Base-by-base conservation (phyloP, 2,113 vertebrate genomes). In the Microcebus jonahi region DNA sequence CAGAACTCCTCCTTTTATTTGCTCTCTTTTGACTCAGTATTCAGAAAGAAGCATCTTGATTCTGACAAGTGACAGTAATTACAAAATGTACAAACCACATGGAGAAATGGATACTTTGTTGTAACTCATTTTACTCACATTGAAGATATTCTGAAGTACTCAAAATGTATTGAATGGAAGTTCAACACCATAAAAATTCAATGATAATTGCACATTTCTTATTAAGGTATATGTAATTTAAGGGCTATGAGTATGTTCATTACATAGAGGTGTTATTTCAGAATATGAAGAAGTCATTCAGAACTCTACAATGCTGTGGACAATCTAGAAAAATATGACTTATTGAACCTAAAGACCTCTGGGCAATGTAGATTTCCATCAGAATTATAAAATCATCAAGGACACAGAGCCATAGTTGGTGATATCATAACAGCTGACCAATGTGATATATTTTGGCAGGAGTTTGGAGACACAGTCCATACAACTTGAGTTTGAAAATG, bases 31-130 rank as follows among this genome's bases (percentile, higher is more conserved):
- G 34, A 65, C 71, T 91, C 67, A 12, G 21, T n/a, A 50, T 87
- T 94, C 23, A 91, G 25, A 67, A 88, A 93, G 45, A 84, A 42
- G 27, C 27, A 29, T 73, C 61, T 90, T 92, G 75, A 82, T 85
- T 71, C 84, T 95, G 50, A 85, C 21, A 87, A 84, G 90, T 91
- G 65, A 88, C 70, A 73, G 59, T 86, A 94, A 91, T 94, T 95
- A 90, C 48, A 83, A 83, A 91, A 97, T 76, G 53, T 87, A 71
- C 36, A 75, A 88, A 92, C 55, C 57, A 45, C 13, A 73, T 27
- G 61, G 70, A 90, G 76, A 80, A 73, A 84, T 55, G 75, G 68
- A 63, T 5, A 79, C 27, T 81, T 50, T 65, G 13, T 36, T 80
- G 7, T 90, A 88, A 42, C 6, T 90, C 39, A 90, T 20, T 84